Evolutionary conservation across 2,113 vertebrate genomes (phyloP).

Genomic region (Glaucidium brasilianum): DNA sequence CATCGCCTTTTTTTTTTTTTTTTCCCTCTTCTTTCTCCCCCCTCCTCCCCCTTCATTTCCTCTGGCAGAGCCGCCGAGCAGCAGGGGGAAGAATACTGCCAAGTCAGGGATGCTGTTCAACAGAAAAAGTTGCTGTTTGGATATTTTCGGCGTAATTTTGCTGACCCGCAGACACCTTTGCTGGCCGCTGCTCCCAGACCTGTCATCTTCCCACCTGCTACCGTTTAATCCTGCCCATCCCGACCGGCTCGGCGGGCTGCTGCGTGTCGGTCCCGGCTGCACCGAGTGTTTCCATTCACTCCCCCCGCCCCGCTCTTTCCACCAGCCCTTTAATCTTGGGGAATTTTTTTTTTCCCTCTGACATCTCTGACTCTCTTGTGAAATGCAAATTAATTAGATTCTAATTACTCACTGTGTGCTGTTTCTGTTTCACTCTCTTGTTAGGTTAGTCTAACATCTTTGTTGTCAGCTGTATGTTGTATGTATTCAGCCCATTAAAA

Average conservation of each 20-base stretch:
- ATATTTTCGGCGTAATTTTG: neutral
- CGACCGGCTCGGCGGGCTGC: neutral
- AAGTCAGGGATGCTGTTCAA: neutral
- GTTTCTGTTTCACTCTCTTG: constrained; percentile 54
- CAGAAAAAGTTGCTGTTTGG: neutral
- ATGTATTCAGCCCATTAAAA: constrained; percentile 40
- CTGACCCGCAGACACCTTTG: constrained; percentile 4
- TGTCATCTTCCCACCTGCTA: constrained; percentile 60
- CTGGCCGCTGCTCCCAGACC: neutral
- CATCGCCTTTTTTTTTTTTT: accelerated
- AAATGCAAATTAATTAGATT: constrained; percentile 82
- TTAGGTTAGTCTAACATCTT: constrained; percentile 58
- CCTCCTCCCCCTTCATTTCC: neutral
- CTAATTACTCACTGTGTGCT: constrained; percentile 77
- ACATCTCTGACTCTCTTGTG: constrained; percentile 71
- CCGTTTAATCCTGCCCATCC: constrained; percentile 25
- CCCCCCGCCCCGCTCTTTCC: neutral
- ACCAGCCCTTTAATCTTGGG: constrained; percentile 61
- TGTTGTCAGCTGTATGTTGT: constrained; percentile 41
- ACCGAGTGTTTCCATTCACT: neutral
- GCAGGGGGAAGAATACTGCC: neutral
- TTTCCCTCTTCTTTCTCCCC: no score
- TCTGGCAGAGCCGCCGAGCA: neutral
- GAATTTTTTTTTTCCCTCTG: neutral
- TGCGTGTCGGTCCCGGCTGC: neutral